phyloP scores from a whole-genome alignment of 1,140 invertebrate species.

The Saccostrea echinata region DNA sequence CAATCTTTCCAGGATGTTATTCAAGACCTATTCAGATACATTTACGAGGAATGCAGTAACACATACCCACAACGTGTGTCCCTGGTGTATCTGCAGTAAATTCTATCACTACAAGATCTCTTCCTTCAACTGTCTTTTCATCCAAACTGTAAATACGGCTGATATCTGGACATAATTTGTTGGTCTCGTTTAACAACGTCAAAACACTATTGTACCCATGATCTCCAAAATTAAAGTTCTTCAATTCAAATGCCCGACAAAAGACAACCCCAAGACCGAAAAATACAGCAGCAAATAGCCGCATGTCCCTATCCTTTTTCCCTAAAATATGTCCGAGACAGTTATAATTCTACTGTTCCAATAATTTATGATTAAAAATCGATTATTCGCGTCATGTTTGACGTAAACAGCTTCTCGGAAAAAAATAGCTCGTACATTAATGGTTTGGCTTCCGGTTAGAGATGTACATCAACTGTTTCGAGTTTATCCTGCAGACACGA shows the following conservation, averaged over 20 bases:
- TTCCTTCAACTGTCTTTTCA: slow-evolving; percentile 15
- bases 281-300: slow-evolving; percentile 8
- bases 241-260: slow-evolving; percentile 6
- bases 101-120: slow-evolving; percentile 44
- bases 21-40: too few relatives aligned
- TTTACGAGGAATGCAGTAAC: too few relatives aligned
- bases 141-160: slow-evolving; percentile 35
- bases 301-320: slow-evolving; percentile 9
- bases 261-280: background rate
- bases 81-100: slow-evolving; percentile 33
- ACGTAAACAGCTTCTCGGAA: background rate
- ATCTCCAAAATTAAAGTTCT: slow-evolving; percentile 44
- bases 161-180: slow-evolving; percentile 41
- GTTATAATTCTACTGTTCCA: background rate
- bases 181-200: background rate
- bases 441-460: background rate
- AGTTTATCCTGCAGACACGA: background rate
- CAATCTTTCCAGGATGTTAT: too few relatives aligned
- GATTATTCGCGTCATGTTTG: background rate
- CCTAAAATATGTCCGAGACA: background rate
- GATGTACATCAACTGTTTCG: background rate
- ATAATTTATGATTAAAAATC: background rate
- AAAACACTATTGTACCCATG: slow-evolving; percentile 43
- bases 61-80: slow-evolving; percentile 35
- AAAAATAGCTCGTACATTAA: background rate